These are phyloP conservation scores for Sardina pilchardus DNA, from an alignment of 2,113 vertebrate genomes.

Conservation along the genomic window DNA sequence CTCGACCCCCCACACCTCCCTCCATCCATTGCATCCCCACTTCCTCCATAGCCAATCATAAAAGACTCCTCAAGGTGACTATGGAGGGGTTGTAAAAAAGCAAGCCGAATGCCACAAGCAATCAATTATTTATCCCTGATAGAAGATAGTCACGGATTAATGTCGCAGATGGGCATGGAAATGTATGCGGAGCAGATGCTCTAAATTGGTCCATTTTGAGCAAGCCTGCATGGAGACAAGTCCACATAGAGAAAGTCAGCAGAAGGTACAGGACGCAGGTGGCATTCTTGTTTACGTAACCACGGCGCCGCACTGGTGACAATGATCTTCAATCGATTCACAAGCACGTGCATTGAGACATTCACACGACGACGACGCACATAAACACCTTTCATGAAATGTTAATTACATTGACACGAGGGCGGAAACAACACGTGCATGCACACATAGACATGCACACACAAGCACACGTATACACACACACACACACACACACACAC, in stretches of 20 bases:
- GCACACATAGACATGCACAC: constrained; percentile 49
- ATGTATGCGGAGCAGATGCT: background rate
- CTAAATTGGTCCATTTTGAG: background rate
- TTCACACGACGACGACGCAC: background rate
- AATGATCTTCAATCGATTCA: background rate
- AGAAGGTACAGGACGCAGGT: background rate
- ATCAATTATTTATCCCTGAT: constrained; percentile 49
- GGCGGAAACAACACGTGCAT: no score
- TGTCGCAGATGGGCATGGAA: background rate
- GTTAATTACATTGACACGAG: background rate
- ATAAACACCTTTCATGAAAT: background rate
- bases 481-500: constrained; percentile 24
- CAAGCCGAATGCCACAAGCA: background rate
- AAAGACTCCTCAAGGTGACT: background rate
- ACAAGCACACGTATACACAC: background rate
- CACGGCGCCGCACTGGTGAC: background rate
- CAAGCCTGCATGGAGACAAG: background rate
- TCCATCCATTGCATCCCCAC: constrained; percentile 20
- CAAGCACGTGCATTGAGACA: background rate
- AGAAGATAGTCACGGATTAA: background rate
- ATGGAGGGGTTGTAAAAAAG: background rate
- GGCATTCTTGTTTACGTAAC: background rate
- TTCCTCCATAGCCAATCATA: background rate
- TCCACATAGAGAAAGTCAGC: background rate
- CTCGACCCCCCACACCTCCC: background rate